phyloP scores from a whole-genome alignment of 2,888 invertebrate genomes.

The Lymantria monacha region DNA sequence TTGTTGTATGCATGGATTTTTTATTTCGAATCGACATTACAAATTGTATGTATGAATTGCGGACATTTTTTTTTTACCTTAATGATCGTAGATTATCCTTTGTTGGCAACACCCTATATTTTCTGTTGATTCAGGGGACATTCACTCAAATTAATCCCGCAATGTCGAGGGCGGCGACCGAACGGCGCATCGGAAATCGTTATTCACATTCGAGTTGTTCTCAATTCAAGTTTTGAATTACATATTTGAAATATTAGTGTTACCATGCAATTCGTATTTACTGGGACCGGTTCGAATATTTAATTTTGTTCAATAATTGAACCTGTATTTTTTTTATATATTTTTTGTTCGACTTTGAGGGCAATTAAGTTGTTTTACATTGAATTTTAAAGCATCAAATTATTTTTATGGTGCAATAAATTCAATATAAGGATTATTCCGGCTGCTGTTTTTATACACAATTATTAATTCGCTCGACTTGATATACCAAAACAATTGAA shows the following conservation, averaged over 20 bases:
- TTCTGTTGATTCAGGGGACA: not conserved
- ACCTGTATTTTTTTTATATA: slow-evolving; percentile 15
- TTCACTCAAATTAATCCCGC: slow-evolving; percentile 9
- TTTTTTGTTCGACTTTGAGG: not conserved
- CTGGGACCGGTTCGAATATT: slow-evolving; percentile 29
- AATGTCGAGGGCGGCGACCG: slow-evolving; percentile 30
- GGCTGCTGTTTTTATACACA: not conserved
- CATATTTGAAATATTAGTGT: slow-evolving; percentile 37
- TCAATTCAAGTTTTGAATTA: slow-evolving; percentile 12
- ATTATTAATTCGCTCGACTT: no score
- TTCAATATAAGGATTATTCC: not conserved
- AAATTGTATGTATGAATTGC: no score
- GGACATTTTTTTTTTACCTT: not conserved
- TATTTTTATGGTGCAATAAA: not conserved
- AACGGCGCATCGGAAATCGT: slow-evolving; percentile 14
- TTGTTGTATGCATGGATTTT: no score
- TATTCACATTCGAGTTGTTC: slow-evolving; percentile 16
- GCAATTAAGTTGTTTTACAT: not conserved
- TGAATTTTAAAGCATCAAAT: not conserved
- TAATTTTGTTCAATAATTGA: slow-evolving; percentile 25
- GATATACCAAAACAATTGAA: no score
- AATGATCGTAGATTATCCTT: not conserved
- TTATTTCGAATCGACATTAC: no score
- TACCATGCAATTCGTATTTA: slow-evolving; percentile 29
- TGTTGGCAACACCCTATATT: not conserved